phyloP scores from a whole-genome alignment of 2,113 vertebrate species.

The Turdus rufiventris region DNA sequence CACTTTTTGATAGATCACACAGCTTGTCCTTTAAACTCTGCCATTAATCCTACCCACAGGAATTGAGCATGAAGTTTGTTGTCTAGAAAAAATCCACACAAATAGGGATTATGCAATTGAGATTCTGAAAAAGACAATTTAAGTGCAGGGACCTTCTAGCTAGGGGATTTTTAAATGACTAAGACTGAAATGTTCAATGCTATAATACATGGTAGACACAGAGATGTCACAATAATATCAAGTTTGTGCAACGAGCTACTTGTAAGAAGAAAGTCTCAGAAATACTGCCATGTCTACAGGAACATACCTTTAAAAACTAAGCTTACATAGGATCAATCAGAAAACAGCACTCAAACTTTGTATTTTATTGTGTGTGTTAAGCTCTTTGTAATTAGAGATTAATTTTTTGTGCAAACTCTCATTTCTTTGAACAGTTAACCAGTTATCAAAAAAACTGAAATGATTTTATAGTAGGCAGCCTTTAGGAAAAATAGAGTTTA shows the following conservation, averaged over 20 bases:
- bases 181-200: neutral
- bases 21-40: constrained; percentile 59
- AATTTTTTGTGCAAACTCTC: neutral
- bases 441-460: neutral
- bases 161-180: neutral
- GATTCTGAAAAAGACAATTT: neutral
- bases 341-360: neutral
- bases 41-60: constrained; percentile 55
- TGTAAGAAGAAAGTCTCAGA: neutral
- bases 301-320: neutral
- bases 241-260: neutral
- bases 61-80: neutral
- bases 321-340: neutral
- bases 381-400: neutral
- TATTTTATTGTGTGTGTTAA: neutral
- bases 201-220: neutral
- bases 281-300: neutral
- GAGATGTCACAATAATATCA: neutral
- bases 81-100: constrained; percentile 4
- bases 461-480: neutral
- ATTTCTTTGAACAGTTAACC: neutral
- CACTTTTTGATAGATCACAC: constrained; percentile 46
- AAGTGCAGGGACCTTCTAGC: neutral
- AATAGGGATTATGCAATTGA: constrained; percentile 12
- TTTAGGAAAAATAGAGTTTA: neutral